Percentiles rank a stretch among this genome's conserved stretches.
phyloP scores from a whole-genome alignment of 1,140 invertebrate genomes.

The Meloidogyne chitwoodi region DNA sequence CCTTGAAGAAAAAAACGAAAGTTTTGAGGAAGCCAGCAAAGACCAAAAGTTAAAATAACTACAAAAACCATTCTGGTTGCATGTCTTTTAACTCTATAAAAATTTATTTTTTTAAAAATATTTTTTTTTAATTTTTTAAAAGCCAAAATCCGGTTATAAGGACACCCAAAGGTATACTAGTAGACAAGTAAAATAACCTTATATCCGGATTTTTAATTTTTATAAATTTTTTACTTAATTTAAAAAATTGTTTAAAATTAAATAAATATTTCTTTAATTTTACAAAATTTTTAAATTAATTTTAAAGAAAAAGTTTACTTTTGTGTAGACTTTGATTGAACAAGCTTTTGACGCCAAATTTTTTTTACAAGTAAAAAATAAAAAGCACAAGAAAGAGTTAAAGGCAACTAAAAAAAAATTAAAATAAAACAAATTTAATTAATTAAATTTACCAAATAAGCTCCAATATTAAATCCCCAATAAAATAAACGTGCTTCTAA shows the following conservation, averaged over 20 bases:
- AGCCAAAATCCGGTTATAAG: too few species aligned
- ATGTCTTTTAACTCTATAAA: constrained; percentile 68
- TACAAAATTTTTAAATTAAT: not conserved
- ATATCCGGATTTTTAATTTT: too few species aligned
- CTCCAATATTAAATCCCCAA: constrained; percentile 46
- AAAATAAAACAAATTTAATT: not conserved
- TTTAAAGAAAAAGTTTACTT: constrained; percentile 26
- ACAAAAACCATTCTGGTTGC: constrained; percentile 88
- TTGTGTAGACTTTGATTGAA: constrained; percentile 33
- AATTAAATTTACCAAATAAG: constrained; percentile 30
- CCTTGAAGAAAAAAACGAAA: constrained; percentile 62
- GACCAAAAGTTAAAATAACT: constrained; percentile 87
- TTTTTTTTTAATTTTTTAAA: not conserved
- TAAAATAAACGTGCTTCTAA: constrained; percentile 36
- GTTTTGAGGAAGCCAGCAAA: constrained; percentile 92
- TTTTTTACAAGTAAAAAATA: constrained; percentile 40
- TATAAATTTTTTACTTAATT: too few species aligned
- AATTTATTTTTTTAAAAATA: not conserved
- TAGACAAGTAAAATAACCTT: too few species aligned
- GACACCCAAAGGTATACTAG: too few species aligned
- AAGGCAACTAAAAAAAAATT: constrained; percentile 22
- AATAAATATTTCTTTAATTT: too few species aligned
- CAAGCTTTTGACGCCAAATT: constrained; percentile 41
- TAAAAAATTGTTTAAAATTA: too few species aligned
- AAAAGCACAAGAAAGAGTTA: constrained; percentile 30